Conservation (phyloP, 2,797 vertebrate species). For the Fistularia tabacaria region DNA sequence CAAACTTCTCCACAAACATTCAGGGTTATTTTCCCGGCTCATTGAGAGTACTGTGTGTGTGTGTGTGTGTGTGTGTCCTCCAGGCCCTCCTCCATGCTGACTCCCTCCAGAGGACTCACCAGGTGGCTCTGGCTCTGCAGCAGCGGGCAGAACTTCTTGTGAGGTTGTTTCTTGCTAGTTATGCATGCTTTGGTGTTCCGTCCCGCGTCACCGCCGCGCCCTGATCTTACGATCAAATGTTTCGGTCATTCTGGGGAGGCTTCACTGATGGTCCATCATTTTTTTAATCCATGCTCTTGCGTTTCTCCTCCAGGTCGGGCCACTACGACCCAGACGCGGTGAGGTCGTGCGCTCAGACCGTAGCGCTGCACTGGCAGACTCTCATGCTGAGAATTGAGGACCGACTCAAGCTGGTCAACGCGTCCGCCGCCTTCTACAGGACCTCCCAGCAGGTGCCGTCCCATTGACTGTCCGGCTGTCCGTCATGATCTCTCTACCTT, state of each 20-base stretch:
- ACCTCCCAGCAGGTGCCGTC: slow-evolving; percentile 89
- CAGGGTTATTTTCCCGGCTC: no score
- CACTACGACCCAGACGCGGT: slow-evolving; percentile 94
- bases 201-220: no score
- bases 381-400: slow-evolving; percentile 98
- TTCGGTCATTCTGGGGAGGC: no score
- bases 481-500: not conserved
- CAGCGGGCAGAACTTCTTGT: slow-evolving; percentile 93
- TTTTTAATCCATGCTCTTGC: slow-evolving; percentile 1
- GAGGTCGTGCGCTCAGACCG: slow-evolving; percentile 91
- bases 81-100: slow-evolving; percentile 96
- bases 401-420: slow-evolving; percentile 93
- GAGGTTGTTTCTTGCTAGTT: slow-evolving; percentile 63
- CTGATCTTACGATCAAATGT: no score
- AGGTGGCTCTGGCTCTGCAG: slow-evolving; percentile 97
- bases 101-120: slow-evolving; percentile 97
- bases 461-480: not conserved
- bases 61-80: slow-evolving; percentile 43
- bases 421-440: slow-evolving; percentile 96
- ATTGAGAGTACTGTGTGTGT: slow-evolving; percentile 16
- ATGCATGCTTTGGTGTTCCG: not conserved
- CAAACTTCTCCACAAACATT: no score
- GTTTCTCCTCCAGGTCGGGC: slow-evolving; percentile 71
- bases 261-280: not conserved
- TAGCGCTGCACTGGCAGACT: slow-evolving; percentile 97